These are phyloP conservation scores for Nesogale talazaci DNA, from an alignment of 2,113 vertebrate species.

Conservation along the genomic window DNA sequence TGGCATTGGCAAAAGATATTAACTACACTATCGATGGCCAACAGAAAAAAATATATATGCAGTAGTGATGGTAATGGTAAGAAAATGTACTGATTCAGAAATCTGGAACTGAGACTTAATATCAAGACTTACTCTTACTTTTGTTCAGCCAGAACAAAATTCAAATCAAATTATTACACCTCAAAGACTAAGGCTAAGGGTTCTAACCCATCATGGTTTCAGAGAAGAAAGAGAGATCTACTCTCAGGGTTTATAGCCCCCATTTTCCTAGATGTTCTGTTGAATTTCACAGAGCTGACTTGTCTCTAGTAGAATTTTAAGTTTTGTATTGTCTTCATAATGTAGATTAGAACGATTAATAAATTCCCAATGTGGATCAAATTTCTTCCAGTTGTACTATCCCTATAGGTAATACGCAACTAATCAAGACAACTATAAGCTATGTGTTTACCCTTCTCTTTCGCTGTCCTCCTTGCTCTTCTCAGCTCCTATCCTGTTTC, in stretches of 20 bases:
- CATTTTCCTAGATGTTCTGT: background rate
- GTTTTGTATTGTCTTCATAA: background rate
- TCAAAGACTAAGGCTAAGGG: background rate
- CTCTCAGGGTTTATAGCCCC: background rate
- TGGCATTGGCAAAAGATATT: too few relatives aligned
- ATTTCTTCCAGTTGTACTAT: background rate
- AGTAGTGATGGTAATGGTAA: too few relatives aligned
- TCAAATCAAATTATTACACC: too few relatives aligned
- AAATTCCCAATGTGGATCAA: background rate
- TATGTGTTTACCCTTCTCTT: background rate
- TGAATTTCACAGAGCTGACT: conserved; percentile 10
- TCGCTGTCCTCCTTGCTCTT: background rate
- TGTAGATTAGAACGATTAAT: background rate
- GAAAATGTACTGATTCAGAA: too few relatives aligned
- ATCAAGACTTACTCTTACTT: too few relatives aligned
- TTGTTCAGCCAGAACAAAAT: too few relatives aligned
- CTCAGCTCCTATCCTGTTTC: conserved; percentile 16
- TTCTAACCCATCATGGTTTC: background rate
- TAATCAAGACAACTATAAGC: background rate
- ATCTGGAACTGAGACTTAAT: too few relatives aligned
- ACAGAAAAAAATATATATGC: too few relatives aligned
- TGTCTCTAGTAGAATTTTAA: background rate
- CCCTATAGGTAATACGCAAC: background rate
- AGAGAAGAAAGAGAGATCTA: background rate
- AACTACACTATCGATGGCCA: too few relatives aligned